A percentile compares a stretch with the other conserved stretches of the same genome.
Conservation (phyloP, 2,797 vertebrate species). For the Anguilla marmorata region DNA sequence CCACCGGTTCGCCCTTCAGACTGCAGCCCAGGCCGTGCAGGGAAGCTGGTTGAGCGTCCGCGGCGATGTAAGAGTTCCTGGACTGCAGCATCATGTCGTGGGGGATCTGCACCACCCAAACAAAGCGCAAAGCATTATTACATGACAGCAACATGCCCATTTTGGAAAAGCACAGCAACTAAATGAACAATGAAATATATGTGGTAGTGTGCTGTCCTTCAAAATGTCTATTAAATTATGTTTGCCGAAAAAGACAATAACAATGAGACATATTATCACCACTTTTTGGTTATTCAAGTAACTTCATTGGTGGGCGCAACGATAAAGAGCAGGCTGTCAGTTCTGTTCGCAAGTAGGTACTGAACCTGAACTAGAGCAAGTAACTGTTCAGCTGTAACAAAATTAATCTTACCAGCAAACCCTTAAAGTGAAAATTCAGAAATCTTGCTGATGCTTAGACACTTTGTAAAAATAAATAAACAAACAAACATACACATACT, state of each 20-base stretch:
- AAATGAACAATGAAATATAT: neutral
- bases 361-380: neutral
- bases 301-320: neutral
- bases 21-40: conserved; percentile 64
- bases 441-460: neutral
- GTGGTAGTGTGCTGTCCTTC: neutral
- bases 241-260: neutral
- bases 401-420: neutral
- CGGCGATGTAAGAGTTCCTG: conserved; percentile 74
- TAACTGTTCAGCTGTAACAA: neutral
- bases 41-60: conserved; percentile 74
- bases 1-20: conserved; percentile 59
- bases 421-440: neutral
- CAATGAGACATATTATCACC: neutral
- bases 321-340: neutral
- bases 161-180: neutral
- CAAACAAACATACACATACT: neutral
- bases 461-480: neutral
- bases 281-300: neutral
- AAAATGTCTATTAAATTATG: neutral
- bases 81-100: conserved; percentile 81
- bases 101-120: conserved; percentile 67
- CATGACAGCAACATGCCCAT: neutral
- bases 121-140: neutral
- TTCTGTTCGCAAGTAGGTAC: neutral